Evolutionary conservation across 2,888 invertebrate genomes (phyloP), one percentile per base, ranked within the genome.

Genomic region (Pristionchus arcanus): DNA sequence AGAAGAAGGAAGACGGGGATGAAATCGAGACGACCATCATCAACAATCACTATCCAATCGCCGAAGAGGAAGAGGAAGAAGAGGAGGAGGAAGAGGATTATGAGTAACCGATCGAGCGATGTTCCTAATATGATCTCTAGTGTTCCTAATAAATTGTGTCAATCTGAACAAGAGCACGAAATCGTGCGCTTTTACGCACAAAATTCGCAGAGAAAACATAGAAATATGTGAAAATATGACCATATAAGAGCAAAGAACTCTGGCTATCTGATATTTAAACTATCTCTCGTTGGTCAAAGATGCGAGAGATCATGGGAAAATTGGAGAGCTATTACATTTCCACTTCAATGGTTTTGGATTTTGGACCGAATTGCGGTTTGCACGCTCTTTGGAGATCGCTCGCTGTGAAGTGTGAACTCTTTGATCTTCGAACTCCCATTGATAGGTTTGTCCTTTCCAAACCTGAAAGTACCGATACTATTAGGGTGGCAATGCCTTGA

Each of bases 11-110:
- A 7, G 68, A 68, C 68, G 87, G 19, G n/a, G 87, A 49, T 9
- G 42, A 49, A 49, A 49, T 49, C 42, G 42, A 37, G 13, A 59
- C 63, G 37, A 49, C 68, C 0, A 59, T 28, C 49, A n/a, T 59
- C 68, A 87, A 87, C 55, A 85, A 85, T 55, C 87, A 87, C 49
- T 87, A 63, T 11, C 42, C 55, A 0, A 87, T 87, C 16, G 87
- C 55, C 4, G 87, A 87, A 28, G 87, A 87, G 49, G 87, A 87
- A 49, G 87, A 87, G 28, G 87, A 87, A 68, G 87, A 87, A 34
- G 87, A 87, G 34, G 87, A 87, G 28, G 87, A 87, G 68, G 87
- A 87, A 49, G 87, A 87, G 28, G 87, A 87, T 31, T 31, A 71
- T 28, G 49, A 81, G 42, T 81, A 42, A 81, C 16, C 74, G 37